phyloP scores from a whole-genome alignment of 2,113 vertebrate species.

The Globicephala melas region DNA sequence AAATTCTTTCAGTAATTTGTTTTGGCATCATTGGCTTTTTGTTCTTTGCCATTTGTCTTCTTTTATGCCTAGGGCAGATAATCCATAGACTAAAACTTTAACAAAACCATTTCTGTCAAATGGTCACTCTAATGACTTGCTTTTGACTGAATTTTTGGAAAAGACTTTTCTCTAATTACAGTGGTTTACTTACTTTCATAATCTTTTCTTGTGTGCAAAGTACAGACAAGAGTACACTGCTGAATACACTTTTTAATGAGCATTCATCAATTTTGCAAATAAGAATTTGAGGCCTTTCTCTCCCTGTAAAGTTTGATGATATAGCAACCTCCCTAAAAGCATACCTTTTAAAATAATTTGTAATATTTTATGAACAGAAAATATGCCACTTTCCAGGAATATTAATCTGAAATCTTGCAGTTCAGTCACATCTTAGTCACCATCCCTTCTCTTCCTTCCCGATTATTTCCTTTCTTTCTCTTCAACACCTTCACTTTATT shows the following conservation, averaged over 20 bases:
- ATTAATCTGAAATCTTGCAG: neutral
- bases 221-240: neutral
- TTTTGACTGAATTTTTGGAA: neutral
- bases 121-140: neutral
- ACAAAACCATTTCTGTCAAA: neutral
- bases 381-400: rapidly evolving
- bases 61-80: neutral
- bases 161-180: neutral
- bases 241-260: neutral
- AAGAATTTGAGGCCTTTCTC: neutral
- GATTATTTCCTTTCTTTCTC: neutral
- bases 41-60: neutral
- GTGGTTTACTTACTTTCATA: neutral
- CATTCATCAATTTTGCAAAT: neutral
- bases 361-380: neutral
- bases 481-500: neutral
- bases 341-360: neutral
- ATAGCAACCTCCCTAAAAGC: neutral
- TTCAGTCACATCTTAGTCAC: neutral
- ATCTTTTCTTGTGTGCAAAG: neutral
- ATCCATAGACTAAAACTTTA: neutral
- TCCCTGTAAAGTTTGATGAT: neutral
- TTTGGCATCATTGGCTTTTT: neutral
- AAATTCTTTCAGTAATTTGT: neutral
- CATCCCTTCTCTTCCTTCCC: neutral